A percentile compares a stretch with the other conserved stretches of the same genome.
These are phyloP conservation scores for Drosophila novamexicana DNA, from an alignment of 1,140 invertebrate genomes.

Conservation along the genomic window DNA sequence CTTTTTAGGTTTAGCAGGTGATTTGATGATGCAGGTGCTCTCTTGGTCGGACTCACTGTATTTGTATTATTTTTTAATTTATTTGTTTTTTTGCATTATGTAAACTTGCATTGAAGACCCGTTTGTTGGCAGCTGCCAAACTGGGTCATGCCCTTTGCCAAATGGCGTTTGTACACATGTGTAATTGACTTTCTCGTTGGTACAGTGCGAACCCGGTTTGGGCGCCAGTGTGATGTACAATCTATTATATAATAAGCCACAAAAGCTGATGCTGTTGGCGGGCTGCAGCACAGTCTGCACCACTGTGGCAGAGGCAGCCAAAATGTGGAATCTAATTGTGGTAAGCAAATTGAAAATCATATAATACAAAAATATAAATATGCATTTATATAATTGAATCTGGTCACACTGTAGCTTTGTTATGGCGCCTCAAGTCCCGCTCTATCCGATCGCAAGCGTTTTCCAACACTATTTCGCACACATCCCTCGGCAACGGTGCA, in stretches of 20 bases:
- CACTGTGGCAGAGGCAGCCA: constrained; percentile 98
- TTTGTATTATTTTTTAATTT: constrained; percentile 10
- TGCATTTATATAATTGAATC: neutral
- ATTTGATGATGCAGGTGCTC: neutral
- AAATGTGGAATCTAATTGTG: constrained; percentile 99
- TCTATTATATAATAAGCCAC: constrained; percentile 97
- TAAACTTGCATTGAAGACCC: constrained; percentile 23
- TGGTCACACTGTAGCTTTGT: constrained; percentile 90
- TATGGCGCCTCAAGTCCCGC: constrained; percentile 99
- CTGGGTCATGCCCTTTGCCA: constrained; percentile 48
- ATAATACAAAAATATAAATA: constrained; percentile 4
- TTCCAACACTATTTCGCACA: constrained; percentile 99
- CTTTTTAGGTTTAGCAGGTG: neutral
- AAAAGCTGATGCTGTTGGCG: constrained; percentile 97
- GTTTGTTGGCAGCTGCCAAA: constrained; percentile 37
- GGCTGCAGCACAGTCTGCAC: constrained; percentile 99
- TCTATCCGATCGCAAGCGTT: constrained; percentile 97
- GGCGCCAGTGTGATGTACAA: constrained; percentile 99
- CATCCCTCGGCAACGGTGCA: constrained; percentile 99
- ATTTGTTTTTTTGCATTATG: constrained; percentile 28
- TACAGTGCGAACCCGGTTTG: constrained; percentile 98
- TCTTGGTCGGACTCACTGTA: neutral
- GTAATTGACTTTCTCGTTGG: constrained; percentile 49
- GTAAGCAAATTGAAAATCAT: constrained; percentile 87
- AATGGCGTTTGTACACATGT: constrained; percentile 29